Conservation (phyloP, 2,113 vertebrate genomes). For the Thymallus thymallus region DNA sequence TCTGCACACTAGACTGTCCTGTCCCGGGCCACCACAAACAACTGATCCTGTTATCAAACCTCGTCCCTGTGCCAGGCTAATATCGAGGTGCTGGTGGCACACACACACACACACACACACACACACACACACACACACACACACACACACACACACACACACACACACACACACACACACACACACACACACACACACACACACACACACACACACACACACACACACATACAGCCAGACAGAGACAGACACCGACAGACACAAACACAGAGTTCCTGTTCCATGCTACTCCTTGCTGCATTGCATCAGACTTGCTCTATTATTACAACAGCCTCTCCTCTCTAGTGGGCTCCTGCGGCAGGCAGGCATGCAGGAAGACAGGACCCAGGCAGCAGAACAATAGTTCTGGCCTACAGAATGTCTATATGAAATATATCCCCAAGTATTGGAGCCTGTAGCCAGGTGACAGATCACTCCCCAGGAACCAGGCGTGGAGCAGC, state of each 20-base stretch:
- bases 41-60: too few relatives aligned
- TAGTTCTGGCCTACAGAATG: conserved; percentile 59
- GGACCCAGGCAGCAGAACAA: conserved; percentile 45
- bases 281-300: too few relatives aligned
- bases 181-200: neutral
- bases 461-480: conserved; percentile 54
- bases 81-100: too few relatives aligned
- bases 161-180: conserved; percentile 1
- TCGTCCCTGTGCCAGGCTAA: neutral
- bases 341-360: conserved; percentile 23
- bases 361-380: conserved; percentile 24
- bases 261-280: neutral
- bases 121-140: neutral
- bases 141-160: too few relatives aligned
- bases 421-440: conserved; percentile 61
- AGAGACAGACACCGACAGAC: too few relatives aligned
- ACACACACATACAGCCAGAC: too few relatives aligned
- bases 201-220: too few relatives aligned
- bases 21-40: too few relatives aligned
- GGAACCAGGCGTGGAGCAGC: conserved; percentile 25
- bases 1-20: too few relatives aligned
- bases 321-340: conserved; percentile 15
- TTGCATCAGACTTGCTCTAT: neutral
- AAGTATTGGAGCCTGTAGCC: conserved; percentile 50
- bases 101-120: neutral